Conservation (phyloP, 2,113 vertebrate species). For the Oncorhynchus tshawytscha region DNA sequence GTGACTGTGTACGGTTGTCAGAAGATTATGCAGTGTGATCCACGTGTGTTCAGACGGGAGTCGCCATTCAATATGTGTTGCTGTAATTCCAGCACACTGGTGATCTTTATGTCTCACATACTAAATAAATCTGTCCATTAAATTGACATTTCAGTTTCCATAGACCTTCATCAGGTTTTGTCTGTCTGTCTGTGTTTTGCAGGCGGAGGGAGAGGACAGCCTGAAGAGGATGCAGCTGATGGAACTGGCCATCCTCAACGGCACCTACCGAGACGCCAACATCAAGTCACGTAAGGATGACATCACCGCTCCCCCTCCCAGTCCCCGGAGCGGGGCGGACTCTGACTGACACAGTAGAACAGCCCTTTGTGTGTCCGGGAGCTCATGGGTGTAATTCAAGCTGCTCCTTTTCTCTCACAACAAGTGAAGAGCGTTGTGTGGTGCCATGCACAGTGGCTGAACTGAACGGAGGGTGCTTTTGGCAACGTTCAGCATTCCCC, state of each 20-base stretch:
- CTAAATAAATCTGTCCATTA: background rate
- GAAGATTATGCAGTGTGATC: too few species aligned
- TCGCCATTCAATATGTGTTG: too few species aligned
- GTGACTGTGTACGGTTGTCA: too few species aligned
- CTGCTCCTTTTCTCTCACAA: background rate
- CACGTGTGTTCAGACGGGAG: too few species aligned
- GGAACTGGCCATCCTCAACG: slow-evolving; percentile 93
- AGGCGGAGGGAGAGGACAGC: slow-evolving; percentile 95
- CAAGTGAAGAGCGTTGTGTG: background rate
- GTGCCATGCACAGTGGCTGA: background rate
- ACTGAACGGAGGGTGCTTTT: background rate
- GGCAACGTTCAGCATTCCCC: background rate
- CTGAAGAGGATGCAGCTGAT: slow-evolving; percentile 97
- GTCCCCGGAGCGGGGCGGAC: background rate
- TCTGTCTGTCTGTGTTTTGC: slow-evolving; percentile 17
- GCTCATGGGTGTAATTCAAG: slow-evolving; percentile 1
- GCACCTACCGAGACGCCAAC: slow-evolving; percentile 94
- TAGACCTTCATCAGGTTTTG: slow-evolving; percentile 4
- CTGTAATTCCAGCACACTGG: too few species aligned
- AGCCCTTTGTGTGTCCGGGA: background rate
- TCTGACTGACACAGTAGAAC: background rate
- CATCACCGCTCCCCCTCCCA: background rate
- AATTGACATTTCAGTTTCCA: background rate
- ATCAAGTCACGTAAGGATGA: slow-evolving; percentile 89
- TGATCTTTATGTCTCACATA: too few species aligned